phyloP scores from a whole-genome alignment of 1,140 invertebrate species.

The Delia radicum region DNA sequence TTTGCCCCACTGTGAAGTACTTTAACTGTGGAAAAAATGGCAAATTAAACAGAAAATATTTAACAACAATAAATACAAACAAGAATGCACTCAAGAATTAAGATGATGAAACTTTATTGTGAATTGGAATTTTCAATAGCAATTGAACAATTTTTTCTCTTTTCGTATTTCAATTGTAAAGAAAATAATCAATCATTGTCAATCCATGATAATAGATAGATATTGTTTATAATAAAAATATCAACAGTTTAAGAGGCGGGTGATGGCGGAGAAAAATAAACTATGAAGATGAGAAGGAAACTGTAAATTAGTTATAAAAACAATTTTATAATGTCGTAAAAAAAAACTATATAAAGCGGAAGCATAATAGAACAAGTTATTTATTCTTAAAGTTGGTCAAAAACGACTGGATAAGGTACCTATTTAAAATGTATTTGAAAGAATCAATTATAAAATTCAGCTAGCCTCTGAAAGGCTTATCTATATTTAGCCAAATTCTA shows the following conservation, averaged over 20 bases:
- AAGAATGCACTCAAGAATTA: neutral
- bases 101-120: neutral
- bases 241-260: neutral
- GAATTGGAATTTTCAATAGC: neutral
- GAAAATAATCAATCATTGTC: constrained; percentile 4
- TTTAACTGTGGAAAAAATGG: too few species aligned
- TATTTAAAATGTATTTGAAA: too few species aligned
- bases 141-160: neutral
- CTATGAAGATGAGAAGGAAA: neutral
- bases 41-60: neutral
- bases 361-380: too few species aligned
- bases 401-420: too few species aligned
- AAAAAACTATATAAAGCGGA: neutral
- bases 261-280: too few species aligned
- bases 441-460: too few species aligned
- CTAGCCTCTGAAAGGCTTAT: too few species aligned
- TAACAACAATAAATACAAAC: neutral
- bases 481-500: too few species aligned
- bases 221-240: neutral
- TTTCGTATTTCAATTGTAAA: neutral
- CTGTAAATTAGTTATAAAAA: constrained; percentile 2
- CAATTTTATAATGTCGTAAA: neutral
- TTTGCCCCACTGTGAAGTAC: too few species aligned
- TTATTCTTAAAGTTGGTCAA: too few species aligned
- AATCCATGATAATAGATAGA: neutral